A percentile compares a stretch with the other conserved stretches of the same genome.
phyloP scores from a whole-genome alignment of 2,888 invertebrate genomes.

The Zele albiditarsus region DNA sequence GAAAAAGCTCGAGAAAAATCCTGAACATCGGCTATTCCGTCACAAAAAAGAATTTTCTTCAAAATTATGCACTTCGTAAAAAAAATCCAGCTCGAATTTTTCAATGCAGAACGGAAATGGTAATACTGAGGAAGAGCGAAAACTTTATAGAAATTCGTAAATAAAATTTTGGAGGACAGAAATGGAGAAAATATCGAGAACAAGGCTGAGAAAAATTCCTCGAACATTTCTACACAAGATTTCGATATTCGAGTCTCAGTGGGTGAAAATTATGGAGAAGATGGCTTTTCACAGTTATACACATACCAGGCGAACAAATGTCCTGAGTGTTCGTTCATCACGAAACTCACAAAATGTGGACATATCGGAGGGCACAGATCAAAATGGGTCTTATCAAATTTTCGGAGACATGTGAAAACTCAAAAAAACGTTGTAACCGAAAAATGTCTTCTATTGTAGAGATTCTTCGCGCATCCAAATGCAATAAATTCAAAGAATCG shows the following conservation, averaged over 20 bases:
- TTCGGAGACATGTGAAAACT: not conserved
- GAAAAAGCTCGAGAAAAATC: slow-evolving; percentile 22
- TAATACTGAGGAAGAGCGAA: slow-evolving; percentile 30
- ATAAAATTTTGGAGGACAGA: slow-evolving; percentile 20
- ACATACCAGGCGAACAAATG: slow-evolving; percentile 39
- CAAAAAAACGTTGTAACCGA: too few relatives aligned
- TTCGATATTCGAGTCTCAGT: slow-evolving; percentile 35
- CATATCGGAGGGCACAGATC: not conserved
- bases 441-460: too few relatives aligned
- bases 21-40: too few relatives aligned
- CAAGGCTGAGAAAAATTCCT: not conserved
- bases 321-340: slow-evolving; percentile 18
- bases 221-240: slow-evolving; percentile 21
- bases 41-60: too few relatives aligned
- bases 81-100: too few relatives aligned
- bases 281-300: slow-evolving; percentile 26
- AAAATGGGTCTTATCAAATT: slow-evolving; percentile 33
- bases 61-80: too few relatives aligned
- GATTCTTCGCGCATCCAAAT: too few relatives aligned
- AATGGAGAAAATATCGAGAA: slow-evolving; percentile 5
- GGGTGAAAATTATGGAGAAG: slow-evolving; percentile 26
- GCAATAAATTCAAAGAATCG: too few relatives aligned
- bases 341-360: slow-evolving; percentile 30
- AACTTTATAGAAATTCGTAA: not conserved
- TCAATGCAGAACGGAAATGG: not conserved